Base-by-base conservation (phyloP, 2,888 invertebrate species). In the Hipparchia semele region DNA sequence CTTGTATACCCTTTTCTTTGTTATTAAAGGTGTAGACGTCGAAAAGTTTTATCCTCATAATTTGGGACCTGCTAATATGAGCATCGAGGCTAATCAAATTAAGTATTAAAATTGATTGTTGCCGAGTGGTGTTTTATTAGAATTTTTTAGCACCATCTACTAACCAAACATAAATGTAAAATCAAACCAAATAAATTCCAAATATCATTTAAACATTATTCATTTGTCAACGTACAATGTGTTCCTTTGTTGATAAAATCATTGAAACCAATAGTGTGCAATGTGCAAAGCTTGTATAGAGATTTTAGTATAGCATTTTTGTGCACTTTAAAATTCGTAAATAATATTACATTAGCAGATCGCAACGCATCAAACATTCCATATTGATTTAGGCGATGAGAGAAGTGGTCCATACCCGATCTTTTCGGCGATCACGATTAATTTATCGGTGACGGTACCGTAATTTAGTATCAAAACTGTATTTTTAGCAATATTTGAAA, bases 11-110 rank as follows among this genome's bases (percentile, higher is more conserved):
- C 6, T 65, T 51, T 73, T 82, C 80, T 81, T 80, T 84, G 79
- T 84, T 78, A 82, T 91, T 90, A 79, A 90, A 93, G 92, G 92
- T 87, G 86, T 89, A 90, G 86, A 89, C 85, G 87, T 85, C 86
- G 86, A 86, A 83, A 88, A 81, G 80, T 80, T 83, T 79, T 80
- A 82, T 83, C 86, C 88, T 82, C 85, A 83, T 87, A 90, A 86
- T 83, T 91, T 90, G 75, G 89, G 90, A 85, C 86, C 86, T 78
- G 91, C 86, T 78, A 91, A 92, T 86, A 87, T 89, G 87, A 85
- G 88, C 87, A 88, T 86, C 81, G 85, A 83, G 83, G 82, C 84
- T 81, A 91, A 92, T 86, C 89, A 91, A 93, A 92, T 92, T 93
- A 93, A 93, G 92, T 93, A 93, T 92, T 87, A 84, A 81, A 78